A percentile compares a stretch with the other conserved stretches of the same genome.
Evolutionary conservation across 2,888 invertebrate genomes (phyloP).

Genomic region (Himalopsyche anomala): DNA sequence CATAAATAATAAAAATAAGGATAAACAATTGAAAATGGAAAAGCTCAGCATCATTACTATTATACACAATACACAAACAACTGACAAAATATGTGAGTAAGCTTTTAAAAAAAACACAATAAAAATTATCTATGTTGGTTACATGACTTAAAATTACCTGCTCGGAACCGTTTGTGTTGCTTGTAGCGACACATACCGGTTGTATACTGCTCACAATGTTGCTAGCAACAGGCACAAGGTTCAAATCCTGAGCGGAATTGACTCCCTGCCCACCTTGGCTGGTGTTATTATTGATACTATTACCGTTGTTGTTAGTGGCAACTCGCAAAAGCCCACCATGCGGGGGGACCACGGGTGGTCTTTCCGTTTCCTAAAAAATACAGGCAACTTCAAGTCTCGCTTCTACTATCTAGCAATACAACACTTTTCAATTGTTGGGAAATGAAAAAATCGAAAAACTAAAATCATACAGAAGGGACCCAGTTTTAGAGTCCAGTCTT

Average conservation of each 20-base stretch:
- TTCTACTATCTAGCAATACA: constrained; percentile 24
- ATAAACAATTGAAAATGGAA: no score
- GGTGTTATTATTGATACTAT: constrained; percentile 28
- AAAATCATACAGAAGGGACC: not conserved
- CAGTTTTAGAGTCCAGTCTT: not conserved
- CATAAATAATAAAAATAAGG: no score
- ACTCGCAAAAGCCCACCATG: constrained; percentile 59
- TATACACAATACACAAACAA: not conserved
- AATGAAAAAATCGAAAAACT: not conserved
- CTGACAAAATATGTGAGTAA: not conserved
- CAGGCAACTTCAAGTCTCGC: constrained; percentile 34
- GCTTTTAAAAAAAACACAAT: not conserved
- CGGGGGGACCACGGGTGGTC: constrained; percentile 38
- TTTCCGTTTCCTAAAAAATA: constrained; percentile 40
- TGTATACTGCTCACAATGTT: constrained; percentile 63
- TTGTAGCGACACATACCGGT: constrained; percentile 59
- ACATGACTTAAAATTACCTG: constrained; percentile 53
- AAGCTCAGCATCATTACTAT: no score
- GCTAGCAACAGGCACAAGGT: constrained; percentile 60
- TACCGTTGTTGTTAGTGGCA: constrained; percentile 61
- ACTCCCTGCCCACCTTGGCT: not conserved
- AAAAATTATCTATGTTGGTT: not conserved
- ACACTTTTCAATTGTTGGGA: not conserved
- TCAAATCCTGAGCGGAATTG: constrained; percentile 54
- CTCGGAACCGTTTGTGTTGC: constrained; percentile 61